Evolutionary conservation across 2,888 invertebrate species (phyloP), one percentile per base, ranked within the genome.

Genomic region (Ramazzottius varieornatus): DNA sequence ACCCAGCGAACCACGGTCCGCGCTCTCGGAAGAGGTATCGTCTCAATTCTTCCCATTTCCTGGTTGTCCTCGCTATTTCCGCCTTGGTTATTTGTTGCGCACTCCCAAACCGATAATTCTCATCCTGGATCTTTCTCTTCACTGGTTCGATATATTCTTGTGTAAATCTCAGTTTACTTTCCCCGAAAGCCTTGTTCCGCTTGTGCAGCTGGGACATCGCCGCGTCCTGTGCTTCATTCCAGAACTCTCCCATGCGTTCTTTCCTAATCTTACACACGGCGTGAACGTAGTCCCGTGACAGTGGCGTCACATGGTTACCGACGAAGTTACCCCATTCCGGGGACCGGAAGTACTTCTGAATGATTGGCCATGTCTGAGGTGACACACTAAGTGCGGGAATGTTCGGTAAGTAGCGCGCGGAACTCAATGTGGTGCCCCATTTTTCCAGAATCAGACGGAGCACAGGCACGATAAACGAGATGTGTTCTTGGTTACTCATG

Each of bases 401-500:
- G 40, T 40, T 40, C 40, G 40, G 40, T 20, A 40, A 20, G 20
- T 40, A 40, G 13, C 70, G 67, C 32, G 71, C 70, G 64, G 75
- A 71, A 65, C 72, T 71, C 65, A 76, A 70, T 1, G 75, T 69
- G 66, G 73, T 71, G 32, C 72, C 72, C 8, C 76, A 72, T 71
- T 81, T 82, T 67, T 82, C 81, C 63, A 83, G 73, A 46, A 83
- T 72, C 0, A 82, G 81, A 72, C 82, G 81, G 76, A 83, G 76
- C 20, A 82, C 80, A 1, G 82, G 82, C 73, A 82, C 80, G 32
- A 82, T 72, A 71, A 81, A 82, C 1, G 81, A 80, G 72, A 82
- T 82, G 69, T 81, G 81, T 69, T 82, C 82, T 8, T 71, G 70
- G 63, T 72, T 70, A 1, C 70, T 54, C 54, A 54, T 54, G 4